phyloP scores from a whole-genome alignment of 2,797 vertebrate species.

The Trachops cirrhosus region DNA sequence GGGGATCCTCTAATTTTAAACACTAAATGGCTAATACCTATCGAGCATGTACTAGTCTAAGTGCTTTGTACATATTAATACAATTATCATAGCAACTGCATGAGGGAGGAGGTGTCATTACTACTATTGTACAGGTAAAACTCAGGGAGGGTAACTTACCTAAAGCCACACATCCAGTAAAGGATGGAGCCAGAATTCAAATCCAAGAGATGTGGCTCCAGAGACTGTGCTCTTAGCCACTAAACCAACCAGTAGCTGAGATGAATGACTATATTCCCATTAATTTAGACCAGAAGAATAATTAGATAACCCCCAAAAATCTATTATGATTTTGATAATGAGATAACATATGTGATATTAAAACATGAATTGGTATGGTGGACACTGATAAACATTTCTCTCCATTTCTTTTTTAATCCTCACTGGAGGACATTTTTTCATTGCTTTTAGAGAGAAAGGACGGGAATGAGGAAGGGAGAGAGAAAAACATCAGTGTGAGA shows the following conservation, averaged over 20 bases:
- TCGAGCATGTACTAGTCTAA: background rate
- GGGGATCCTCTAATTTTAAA: background rate
- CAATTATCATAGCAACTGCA: background rate
- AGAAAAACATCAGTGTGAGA: no score
- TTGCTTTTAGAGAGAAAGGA: no score
- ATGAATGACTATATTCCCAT: background rate
- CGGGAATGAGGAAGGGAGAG: no score
- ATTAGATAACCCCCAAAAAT: background rate
- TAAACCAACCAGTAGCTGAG: background rate
- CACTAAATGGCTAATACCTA: background rate
- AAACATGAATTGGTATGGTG: background rate
- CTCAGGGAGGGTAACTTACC: background rate
- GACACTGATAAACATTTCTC: background rate
- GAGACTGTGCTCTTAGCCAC: background rate
- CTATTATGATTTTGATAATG: background rate
- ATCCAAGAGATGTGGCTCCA: background rate
- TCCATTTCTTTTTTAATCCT: no score
- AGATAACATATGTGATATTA: background rate
- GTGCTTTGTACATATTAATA: background rate
- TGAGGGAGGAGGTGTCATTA: background rate
- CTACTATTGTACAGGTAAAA: background rate
- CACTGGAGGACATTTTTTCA: no score
- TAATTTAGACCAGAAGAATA: background rate
- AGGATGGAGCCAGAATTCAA: background rate
- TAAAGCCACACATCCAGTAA: no score